Base-by-base conservation (phyloP, 2,797 vertebrate species). In the Echiichthys vipera region DNA sequence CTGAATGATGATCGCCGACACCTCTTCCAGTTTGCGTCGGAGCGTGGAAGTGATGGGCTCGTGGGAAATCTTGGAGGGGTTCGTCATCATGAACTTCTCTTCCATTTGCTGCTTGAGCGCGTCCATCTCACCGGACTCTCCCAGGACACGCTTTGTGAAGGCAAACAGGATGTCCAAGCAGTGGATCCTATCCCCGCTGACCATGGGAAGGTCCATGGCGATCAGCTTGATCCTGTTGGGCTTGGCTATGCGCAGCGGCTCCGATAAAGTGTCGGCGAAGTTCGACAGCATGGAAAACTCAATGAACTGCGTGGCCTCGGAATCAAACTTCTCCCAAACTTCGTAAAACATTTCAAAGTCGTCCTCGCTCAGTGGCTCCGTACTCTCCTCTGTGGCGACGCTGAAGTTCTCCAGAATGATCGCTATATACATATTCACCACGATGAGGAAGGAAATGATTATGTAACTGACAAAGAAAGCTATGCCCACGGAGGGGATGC, bases 301-400 rank as follows among this genome's bases (percentile, higher is more conserved):
- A 11, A 99, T 99, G 91, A 99, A 99, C 91, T 99, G 98, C 0
- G 97, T 98, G 75, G 98, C 98, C 91, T 99, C 96, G 0, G 94
- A 94, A 74, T 99, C 98, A 55, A 99, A 99, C 90, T 96, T 99
- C 93, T 99, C 98, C 98, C 98, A 99, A 66, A 96, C 97, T 94
- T 99, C 97, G 0, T 99, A 99, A 92, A 99, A 99, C 97, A 98
- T 99, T 89, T 99, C 98, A 49, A 99, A 99, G 93, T 99, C 98
- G 0, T 99, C 98, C 93, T 99, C 98, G 0, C 97, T 96, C 78
- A 99, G 95, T 2, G 97, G 98, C 87, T 99, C 98, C 0, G 97
- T 97, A 90, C 98, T 99, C 91, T 99, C 98, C 91, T 99, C 98
- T 0, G 98, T 99, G 89, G 98, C 98, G 65, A 99, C 97, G 3